phyloP scores from a whole-genome alignment of 2,113 vertebrate species.

The Myxocyprinus asiaticus region DNA sequence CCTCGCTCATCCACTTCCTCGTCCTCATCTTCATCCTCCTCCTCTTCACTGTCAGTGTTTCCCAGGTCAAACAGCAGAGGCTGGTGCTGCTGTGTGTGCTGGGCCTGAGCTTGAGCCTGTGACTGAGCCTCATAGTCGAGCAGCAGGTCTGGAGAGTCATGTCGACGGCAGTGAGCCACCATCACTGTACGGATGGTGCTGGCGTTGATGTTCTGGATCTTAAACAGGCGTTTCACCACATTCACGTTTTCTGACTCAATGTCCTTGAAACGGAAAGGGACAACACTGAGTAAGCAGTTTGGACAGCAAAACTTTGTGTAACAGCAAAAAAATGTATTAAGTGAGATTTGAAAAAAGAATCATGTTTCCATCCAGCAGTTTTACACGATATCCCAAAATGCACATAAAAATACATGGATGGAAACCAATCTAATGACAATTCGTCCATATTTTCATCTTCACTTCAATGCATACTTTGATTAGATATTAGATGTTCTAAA shows the following conservation, averaged over 20 bases:
- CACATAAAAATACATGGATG: too few species aligned
- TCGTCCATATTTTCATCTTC: too few species aligned
- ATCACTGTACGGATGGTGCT: slow-evolving; percentile 96
- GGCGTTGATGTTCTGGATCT: slow-evolving; percentile 96
- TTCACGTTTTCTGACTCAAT: slow-evolving; percentile 95
- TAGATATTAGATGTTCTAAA: too few species aligned
- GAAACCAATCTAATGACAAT: too few species aligned
- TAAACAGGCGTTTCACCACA: slow-evolving; percentile 96
- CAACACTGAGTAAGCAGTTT: too few species aligned
- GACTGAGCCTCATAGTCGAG: slow-evolving; percentile 79
- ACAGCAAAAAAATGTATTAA: too few species aligned
- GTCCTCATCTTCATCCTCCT: slow-evolving; percentile 60
- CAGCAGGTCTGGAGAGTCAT: slow-evolving; percentile 84
- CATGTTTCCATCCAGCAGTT: too few species aligned
- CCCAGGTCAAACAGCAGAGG: slow-evolving; percentile 80
- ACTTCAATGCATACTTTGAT: too few species aligned
- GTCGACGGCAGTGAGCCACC: slow-evolving; percentile 92
- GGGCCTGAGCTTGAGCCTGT: slow-evolving; percentile 38
- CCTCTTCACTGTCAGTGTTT: slow-evolving; percentile 74
- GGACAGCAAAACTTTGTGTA: too few species aligned
- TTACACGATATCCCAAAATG: too few species aligned
- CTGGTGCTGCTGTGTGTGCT: slow-evolving; percentile 58
- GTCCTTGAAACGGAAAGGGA: slow-evolving; percentile 70
- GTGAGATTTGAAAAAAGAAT: too few species aligned
- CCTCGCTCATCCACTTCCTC: slow-evolving; percentile 58